phyloP scores from a whole-genome alignment of 2,888 invertebrate species.

The Orchestes rusci region DNA sequence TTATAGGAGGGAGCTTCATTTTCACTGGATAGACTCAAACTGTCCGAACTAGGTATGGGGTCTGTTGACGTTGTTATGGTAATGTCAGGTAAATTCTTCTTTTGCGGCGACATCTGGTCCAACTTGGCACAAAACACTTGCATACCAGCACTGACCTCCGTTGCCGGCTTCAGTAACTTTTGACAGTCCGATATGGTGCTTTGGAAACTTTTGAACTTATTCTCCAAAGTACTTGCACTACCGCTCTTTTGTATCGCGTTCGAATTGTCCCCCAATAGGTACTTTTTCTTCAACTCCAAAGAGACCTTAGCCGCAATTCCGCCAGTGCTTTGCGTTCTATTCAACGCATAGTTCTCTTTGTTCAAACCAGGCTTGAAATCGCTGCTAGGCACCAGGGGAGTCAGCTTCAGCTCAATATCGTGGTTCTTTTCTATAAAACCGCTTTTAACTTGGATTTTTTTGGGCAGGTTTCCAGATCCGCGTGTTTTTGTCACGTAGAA shows the following conservation, averaged over 20 bases:
- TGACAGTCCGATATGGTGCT: conserved; percentile 84
- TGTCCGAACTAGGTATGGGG: conserved; percentile 56
- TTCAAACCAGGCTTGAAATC: conserved; percentile 27
- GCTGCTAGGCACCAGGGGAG: conserved; percentile 40
- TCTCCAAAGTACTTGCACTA: conserved; percentile 76
- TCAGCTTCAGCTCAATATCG: conserved; percentile 42
- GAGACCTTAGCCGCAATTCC: conserved; percentile 84
- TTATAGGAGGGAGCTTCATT: conserved; percentile 30
- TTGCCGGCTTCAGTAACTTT: conserved; percentile 73
- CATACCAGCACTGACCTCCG: conserved; percentile 57
- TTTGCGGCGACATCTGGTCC: conserved; percentile 31
- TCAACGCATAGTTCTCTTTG: conserved; percentile 67
- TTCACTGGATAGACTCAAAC: conserved; percentile 36
- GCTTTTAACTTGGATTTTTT: conserved; percentile 35
- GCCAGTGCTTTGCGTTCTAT: conserved; percentile 78
- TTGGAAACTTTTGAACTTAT: conserved; percentile 75
- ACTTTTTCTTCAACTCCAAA: conserved; percentile 77
- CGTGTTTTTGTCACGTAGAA: conserved; percentile 51
- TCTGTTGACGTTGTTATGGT: conserved; percentile 22
- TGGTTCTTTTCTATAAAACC: conserved; percentile 42
- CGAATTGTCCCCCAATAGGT: conserved; percentile 66
- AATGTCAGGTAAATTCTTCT: conserved; percentile 23
- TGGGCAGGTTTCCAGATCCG: conserved; percentile 37
- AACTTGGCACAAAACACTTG: conserved; percentile 54
- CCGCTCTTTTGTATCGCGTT: conserved; percentile 74